Percentiles rank a stretch among this genome's conserved stretches.
These are phyloP conservation scores for Notolepis coatsorum DNA, from an alignment of 2,797 vertebrate species.

Conservation along the genomic window DNA sequence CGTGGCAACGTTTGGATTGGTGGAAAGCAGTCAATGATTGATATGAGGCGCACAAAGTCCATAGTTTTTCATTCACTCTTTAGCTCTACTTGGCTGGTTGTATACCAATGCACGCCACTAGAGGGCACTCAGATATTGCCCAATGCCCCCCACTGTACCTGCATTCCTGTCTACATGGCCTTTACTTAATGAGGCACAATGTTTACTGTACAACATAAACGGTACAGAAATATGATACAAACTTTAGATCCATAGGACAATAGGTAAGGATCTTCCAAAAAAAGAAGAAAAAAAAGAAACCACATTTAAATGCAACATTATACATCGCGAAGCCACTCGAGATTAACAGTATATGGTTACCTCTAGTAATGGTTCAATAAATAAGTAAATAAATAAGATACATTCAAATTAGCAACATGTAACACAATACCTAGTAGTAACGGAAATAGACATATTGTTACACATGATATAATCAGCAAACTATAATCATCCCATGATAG, in stretches of 20 bases:
- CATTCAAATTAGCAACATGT: constrained; percentile 69
- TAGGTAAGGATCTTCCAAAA: neutral
- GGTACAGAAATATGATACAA: constrained; percentile 17
- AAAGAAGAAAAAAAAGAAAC: too few relatives aligned
- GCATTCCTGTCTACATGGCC: constrained; percentile 1
- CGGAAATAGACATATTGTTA: constrained; percentile 5
- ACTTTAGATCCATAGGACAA: constrained; percentile 12
- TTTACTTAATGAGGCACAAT: constrained; percentile 64
- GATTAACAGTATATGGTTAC: constrained; percentile 10
- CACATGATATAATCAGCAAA: constrained; percentile 14
- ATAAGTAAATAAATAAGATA: constrained; percentile 63
- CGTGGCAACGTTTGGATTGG: constrained; percentile 62
- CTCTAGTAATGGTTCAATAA: constrained; percentile 36
- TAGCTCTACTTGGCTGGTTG: constrained; percentile 12
- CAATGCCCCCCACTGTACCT: constrained; percentile 17
- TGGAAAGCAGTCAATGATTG: constrained; percentile 66
- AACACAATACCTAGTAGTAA: constrained; percentile 47
- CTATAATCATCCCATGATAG: constrained; percentile 11
- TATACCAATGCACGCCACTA: constrained; percentile 42
- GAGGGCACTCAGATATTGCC: constrained; percentile 46
- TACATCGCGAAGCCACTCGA: neutral
- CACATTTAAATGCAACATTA: constrained; percentile 4
- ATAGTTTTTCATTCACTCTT: constrained; percentile 67
- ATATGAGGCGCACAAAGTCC: constrained; percentile 57
- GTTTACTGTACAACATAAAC: constrained; percentile 24